These are phyloP conservation scores for Prochilodus magdalenae DNA, from an alignment of 2,113 vertebrate genomes.

Conservation along the genomic window DNA sequence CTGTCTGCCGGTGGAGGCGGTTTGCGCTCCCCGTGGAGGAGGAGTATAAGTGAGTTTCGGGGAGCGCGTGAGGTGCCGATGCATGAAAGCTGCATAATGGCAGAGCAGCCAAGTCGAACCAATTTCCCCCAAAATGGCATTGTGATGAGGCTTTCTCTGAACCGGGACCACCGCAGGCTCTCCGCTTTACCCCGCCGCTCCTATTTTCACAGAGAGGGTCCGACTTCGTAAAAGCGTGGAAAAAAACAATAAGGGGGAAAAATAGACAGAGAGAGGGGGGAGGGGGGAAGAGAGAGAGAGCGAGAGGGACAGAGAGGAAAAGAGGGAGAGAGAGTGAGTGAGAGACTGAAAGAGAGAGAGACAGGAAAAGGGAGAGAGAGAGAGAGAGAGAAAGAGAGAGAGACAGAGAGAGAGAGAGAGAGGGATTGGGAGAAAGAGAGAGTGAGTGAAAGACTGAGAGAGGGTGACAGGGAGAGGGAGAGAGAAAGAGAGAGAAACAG, in stretches of 20 bases:
- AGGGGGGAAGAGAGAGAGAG: too few species aligned
- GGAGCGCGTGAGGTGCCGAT: background rate
- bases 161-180: conserved; percentile 12
- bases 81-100: background rate
- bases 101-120: background rate
- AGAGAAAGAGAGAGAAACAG: too few species aligned
- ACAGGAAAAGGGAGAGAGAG: too few species aligned
- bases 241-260: too few species aligned
- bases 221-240: background rate
- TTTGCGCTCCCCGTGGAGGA: background rate
- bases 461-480: too few species aligned
- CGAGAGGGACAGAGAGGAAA: too few species aligned
- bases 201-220: background rate
- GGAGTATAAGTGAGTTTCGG: background rate
- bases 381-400: too few species aligned
- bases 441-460: too few species aligned
- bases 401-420: too few species aligned
- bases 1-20: background rate
- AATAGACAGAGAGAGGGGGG: background rate
- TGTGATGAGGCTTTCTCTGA: background rate
- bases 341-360: too few species aligned
- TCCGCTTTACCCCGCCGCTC: background rate
- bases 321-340: too few species aligned
- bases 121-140: conserved; percentile 17
- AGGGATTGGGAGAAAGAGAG: too few species aligned